Percentiles rank a stretch among this genome's conserved stretches.
phyloP scores from a whole-genome alignment of 2,888 invertebrate species.

The Bimastos eiseni region DNA sequence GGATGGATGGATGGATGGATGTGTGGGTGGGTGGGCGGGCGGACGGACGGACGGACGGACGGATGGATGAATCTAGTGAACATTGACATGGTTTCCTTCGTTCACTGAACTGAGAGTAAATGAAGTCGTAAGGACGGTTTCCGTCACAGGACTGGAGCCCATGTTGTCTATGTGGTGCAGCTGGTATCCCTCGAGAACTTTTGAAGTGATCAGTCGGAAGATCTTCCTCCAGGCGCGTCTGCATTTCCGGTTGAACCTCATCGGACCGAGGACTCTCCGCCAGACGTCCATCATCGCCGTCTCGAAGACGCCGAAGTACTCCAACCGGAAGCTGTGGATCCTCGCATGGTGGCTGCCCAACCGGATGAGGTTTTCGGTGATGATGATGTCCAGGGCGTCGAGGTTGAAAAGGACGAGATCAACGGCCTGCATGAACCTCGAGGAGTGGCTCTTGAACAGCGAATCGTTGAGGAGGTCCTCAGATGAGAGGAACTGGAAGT shows the following conservation, averaged over 20 bases:
- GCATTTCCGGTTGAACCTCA: constrained; percentile 25
- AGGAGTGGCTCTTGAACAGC: constrained; percentile 37
- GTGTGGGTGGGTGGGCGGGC: neutral
- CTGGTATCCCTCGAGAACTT: constrained; percentile 35
- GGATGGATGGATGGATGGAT: neutral
- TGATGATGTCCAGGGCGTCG: constrained; percentile 35
- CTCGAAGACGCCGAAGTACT: constrained; percentile 33
- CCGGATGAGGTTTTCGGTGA: constrained; percentile 33
- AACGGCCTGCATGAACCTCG: constrained; percentile 40
- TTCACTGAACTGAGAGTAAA: neutral
- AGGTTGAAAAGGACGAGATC: constrained; percentile 32
- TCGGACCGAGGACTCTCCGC: constrained; percentile 32
- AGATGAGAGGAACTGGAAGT: constrained; percentile 20
- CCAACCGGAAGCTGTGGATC: constrained; percentile 29
- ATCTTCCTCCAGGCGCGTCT: constrained; percentile 36
- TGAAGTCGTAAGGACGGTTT: neutral
- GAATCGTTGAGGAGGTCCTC: constrained; percentile 31
- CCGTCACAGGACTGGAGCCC: neutral
- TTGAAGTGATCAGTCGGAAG: constrained; percentile 35
- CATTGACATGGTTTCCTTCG: neutral
- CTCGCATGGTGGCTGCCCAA: constrained; percentile 32
- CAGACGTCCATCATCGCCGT: constrained; percentile 32
- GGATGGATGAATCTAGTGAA: neutral
- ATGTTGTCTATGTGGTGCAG: neutral
- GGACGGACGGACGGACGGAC: neutral